Evolutionary conservation across 2,888 invertebrate genomes (phyloP), one percentile per base, ranked within the genome.

Genomic region (Acronicta leporina): DNA sequence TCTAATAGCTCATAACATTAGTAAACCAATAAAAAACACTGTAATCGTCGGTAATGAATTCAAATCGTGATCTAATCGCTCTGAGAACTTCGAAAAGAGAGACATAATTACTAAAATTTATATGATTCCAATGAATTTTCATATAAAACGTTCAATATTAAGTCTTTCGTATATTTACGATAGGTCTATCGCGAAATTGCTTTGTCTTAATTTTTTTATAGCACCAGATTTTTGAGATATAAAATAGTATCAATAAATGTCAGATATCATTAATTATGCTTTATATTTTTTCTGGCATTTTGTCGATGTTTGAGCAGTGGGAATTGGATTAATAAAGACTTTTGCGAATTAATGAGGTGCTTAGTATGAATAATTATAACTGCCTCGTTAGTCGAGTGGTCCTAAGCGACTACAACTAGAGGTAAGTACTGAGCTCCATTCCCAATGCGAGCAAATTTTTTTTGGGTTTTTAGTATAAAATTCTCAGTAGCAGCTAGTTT

Each of bases 1-100:
- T 68, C 53, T 73, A 73, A 75, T 73, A 58, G 64, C 67, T 62
- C 64, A 72, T 74, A 68, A 79, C 75, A 75, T 74, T 69, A 67
- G 58, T 69, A 58, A 63, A 66, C 64, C 58, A 70, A 77, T 73
- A 73, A 76, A 80, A 75, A 63, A 65, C 47, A 54, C 58, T 55
- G 72, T 72, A 73, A 81, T 73, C 67, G 63, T 67, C 59, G 69
- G 56, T 69, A 79, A 80, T 80, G 73, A 81, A 81, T 73, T 73
- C 70, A 41, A 76, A 77, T 80, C 74, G 74, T 72, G 63, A 68
- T 68, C 66, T 68, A 67, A 72, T 55, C 62, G 52, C 60, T 65
- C 60, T 53, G 27, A 60, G 71, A 68, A 68, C 42, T 61, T 66
- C 49, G 42, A 63, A 62, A 75, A 69, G 61, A 60, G 55, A 75